Percentiles rank a stretch among this genome's conserved stretches.
phyloP scores from a whole-genome alignment of 2,797 vertebrate species.

The Phrynocephalus forsythii region DNA sequence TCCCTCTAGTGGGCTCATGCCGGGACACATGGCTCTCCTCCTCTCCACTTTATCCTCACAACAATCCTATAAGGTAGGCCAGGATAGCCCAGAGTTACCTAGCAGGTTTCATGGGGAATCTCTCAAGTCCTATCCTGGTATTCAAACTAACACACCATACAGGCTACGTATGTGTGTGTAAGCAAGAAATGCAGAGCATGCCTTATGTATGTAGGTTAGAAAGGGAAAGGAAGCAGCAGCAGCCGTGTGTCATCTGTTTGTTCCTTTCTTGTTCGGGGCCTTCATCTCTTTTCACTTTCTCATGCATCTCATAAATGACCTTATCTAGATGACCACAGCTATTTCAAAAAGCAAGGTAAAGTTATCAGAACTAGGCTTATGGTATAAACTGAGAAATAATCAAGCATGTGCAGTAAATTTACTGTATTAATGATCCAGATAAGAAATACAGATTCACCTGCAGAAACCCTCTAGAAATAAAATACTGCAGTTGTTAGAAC shows the following conservation, averaged over 20 bases:
- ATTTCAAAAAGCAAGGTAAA: conserved; percentile 29
- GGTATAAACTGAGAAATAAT: background rate
- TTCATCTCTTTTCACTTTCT: conserved; percentile 61
- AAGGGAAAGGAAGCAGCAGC: no score
- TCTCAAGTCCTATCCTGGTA: background rate
- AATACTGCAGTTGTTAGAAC: background rate
- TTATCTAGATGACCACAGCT: background rate
- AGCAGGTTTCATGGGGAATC: background rate
- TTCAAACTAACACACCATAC: background rate
- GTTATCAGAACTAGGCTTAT: conserved; percentile 14
- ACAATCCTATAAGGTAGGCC: background rate
- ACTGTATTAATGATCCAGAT: background rate
- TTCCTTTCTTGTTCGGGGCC: background rate
- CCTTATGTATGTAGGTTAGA: background rate
- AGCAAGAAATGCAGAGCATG: background rate
- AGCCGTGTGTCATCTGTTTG: background rate
- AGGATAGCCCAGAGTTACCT: background rate
- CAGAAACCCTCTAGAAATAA: background rate
- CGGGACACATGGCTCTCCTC: background rate
- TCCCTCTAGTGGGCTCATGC: background rate
- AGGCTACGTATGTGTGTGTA: background rate
- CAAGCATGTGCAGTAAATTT: conserved; percentile 26
- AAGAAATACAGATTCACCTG: background rate
- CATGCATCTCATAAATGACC: conserved; percentile 32
- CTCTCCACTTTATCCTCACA: background rate